Percentiles rank a stretch among this genome's conserved stretches.
Conservation (phyloP, 2,797 vertebrate genomes). For the Helostoma temminkii region DNA sequence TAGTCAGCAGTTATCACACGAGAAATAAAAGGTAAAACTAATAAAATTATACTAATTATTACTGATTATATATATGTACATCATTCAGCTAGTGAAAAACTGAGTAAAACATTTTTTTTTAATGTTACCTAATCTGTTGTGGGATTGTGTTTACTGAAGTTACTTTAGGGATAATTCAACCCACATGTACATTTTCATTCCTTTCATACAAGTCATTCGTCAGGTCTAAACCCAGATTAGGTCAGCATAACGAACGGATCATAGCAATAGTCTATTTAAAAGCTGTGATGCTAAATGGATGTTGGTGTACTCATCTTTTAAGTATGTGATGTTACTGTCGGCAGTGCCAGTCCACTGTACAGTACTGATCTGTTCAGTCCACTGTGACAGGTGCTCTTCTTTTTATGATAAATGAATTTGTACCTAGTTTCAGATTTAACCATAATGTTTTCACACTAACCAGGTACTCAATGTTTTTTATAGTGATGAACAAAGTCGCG, state of each 20-base stretch:
- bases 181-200: background rate
- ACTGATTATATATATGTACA: background rate
- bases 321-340: conserved; percentile 2
- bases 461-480: background rate
- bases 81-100: background rate
- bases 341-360: conserved; percentile 7
- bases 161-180: background rate
- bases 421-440: background rate
- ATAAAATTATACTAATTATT: no score
- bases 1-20: background rate
- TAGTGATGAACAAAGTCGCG: no score
- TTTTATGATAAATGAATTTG: conserved; percentile 8
- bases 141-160: background rate
- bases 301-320: background rate
- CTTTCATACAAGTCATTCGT: background rate
- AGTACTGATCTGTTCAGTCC: conserved; percentile 9
- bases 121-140: background rate
- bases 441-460: background rate
- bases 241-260: background rate
- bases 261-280: background rate
- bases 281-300: background rate
- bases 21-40: background rate
- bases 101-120: background rate
- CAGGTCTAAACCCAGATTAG: background rate
- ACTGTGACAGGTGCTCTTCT: background rate